These are phyloP conservation scores for Coenonympha arcania DNA, from an alignment of 2,888 invertebrate species.

Conservation along the genomic window DNA sequence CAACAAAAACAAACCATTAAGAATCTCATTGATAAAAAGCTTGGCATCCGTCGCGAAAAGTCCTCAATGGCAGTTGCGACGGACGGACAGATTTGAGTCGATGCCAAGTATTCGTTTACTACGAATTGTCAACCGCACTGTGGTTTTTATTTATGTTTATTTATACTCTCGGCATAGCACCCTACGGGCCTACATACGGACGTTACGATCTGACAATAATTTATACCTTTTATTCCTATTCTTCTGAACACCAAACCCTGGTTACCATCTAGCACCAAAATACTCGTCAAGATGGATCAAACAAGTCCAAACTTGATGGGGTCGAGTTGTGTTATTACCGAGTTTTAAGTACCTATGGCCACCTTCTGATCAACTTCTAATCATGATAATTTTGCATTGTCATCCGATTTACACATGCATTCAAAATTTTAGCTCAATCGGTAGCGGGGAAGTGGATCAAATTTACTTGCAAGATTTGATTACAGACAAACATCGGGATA, in stretches of 20 bases:
- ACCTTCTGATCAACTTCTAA: too few species aligned
- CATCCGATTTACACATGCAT: too few species aligned
- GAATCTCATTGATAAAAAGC: not conserved
- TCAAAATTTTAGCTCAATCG: too few species aligned
- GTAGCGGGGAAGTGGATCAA: too few species aligned
- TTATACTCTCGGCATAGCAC: conserved; percentile 13
- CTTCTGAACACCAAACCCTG: not conserved
- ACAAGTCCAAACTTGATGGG: too few species aligned
- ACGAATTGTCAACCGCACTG: conserved; percentile 29
- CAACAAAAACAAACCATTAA: not conserved
- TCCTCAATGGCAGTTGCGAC: conserved; percentile 15
- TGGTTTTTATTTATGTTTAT: conserved; percentile 24
- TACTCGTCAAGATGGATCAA: too few species aligned
- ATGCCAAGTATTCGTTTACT: conserved; percentile 34
- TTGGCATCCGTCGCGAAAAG: not conserved
- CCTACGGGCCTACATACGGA: conserved; percentile 9
- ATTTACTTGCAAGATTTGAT: too few species aligned
- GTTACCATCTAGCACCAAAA: too few species aligned
- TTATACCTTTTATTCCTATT: not conserved
- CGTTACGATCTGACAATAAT: not conserved
- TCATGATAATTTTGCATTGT: too few species aligned
- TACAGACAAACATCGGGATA: too few species aligned
- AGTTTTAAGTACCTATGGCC: too few species aligned
- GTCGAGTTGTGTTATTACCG: too few species aligned
- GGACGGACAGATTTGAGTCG: conserved; percentile 32